Evolutionary conservation across 2,888 invertebrate genomes (phyloP).

Genomic region (Biston betularia): DNA sequence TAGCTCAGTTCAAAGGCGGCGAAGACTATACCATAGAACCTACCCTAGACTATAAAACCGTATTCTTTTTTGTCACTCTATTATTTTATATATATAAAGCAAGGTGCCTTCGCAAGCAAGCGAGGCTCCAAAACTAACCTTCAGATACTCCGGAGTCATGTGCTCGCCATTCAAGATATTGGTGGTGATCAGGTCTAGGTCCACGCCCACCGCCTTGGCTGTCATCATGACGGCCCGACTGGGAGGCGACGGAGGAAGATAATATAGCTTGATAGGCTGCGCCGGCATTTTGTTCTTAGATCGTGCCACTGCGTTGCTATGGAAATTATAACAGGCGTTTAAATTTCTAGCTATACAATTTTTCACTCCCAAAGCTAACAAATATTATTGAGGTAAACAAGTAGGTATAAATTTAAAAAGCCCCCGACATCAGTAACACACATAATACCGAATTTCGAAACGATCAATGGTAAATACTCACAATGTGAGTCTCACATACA

Average conservation of each 20-base stretch:
- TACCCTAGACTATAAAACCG: no score
- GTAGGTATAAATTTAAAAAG: no score
- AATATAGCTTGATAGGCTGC: slow-evolving; percentile 87
- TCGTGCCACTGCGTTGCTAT: slow-evolving; percentile 77
- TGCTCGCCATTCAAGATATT: slow-evolving; percentile 87
- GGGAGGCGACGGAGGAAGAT: slow-evolving; percentile 87
- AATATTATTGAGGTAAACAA: no score
- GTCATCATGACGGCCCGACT: slow-evolving; percentile 88
- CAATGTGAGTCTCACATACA: no score
- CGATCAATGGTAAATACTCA: no score
- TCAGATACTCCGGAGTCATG: slow-evolving; percentile 87
- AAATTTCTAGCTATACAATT: neutral
- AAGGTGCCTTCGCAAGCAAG: no score
- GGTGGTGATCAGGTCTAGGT: slow-evolving; percentile 86
- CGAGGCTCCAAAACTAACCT: slow-evolving; percentile 86
- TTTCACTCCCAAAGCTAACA: neutral
- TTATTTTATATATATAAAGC: no score
- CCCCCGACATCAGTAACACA: no score
- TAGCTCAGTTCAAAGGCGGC: no score
- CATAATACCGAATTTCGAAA: no score
- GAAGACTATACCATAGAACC: no score
- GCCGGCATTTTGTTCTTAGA: slow-evolving; percentile 75
- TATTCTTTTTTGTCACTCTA: no score
- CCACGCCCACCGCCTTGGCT: slow-evolving; percentile 87
- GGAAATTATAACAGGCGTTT: slow-evolving; percentile 38